Conservation (phyloP, 2,797 vertebrate genomes). For the Dipus sagitta region DNA sequence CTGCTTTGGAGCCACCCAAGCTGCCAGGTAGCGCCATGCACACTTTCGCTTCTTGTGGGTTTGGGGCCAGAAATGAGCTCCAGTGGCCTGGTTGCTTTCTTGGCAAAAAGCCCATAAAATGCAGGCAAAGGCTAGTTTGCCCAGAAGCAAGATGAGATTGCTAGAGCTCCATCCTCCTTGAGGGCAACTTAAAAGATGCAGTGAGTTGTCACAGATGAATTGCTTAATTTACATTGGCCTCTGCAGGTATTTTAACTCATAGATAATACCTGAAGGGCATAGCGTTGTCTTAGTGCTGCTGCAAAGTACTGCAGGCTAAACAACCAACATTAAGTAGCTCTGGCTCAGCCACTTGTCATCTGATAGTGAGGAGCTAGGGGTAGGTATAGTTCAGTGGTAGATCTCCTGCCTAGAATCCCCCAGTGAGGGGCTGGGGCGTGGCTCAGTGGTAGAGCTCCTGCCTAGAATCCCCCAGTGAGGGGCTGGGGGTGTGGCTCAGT, state of each 20-base stretch:
- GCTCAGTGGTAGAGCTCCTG: background rate
- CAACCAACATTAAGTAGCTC: background rate
- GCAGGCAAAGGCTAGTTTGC: background rate
- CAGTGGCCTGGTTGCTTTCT: constrained; percentile 16
- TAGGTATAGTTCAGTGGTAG: background rate
- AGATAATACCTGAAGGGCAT: constrained; percentile 56
- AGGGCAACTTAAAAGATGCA: constrained; percentile 53
- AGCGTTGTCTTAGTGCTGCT: background rate
- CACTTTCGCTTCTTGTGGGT: background rate
- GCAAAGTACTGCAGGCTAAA: background rate
- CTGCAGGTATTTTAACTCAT: background rate
- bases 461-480: background rate
- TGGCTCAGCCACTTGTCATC: background rate
- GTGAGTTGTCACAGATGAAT: constrained; percentile 74
- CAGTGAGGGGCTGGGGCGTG: background rate
- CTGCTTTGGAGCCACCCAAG: constrained; percentile 91
- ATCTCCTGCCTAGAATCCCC: background rate
- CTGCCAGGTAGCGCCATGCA: constrained; percentile 89
- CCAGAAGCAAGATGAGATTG: background rate
- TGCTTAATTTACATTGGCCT: constrained; percentile 66
- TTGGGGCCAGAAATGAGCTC: background rate
- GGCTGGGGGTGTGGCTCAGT: background rate
- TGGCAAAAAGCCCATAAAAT: background rate
- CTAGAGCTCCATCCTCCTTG: constrained; percentile 46
- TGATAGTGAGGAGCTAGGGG: background rate